Evolutionary conservation across 1,140 invertebrate species (phyloP), one percentile per base, ranked within the genome.

Genomic region (Hypsibius dujardini): DNA sequence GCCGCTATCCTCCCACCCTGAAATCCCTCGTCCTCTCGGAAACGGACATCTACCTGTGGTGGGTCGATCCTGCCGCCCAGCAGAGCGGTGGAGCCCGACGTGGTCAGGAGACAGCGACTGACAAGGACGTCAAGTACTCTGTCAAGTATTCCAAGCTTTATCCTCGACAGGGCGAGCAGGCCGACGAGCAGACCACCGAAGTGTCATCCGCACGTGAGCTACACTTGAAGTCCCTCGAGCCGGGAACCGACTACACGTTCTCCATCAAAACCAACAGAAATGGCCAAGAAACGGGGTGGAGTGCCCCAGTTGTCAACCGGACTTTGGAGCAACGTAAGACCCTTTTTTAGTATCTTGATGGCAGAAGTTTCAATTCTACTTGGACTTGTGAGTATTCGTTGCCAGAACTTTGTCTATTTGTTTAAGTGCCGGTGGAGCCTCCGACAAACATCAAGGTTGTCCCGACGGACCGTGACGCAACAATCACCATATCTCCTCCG

Each of bases 221-320:
- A 7, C 50, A 56, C 7, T 7, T 56, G n/a, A 56, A 56, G 7
- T n/a, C 7, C 7, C 50, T 56, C 50, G 7, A 56, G n/a, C 50
- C 50, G 7, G 50, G 50, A 56, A n/a, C 50, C 7, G 50, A 56
- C 50, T 56, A 56, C 50, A 56, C 7, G 7, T 56, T 56, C 50
- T 56, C 50, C 50, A 56, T 56, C 50, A 56, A 56, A n/a, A n/a
- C 50, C 50, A 56, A 56, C 50, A 7, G 50, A 56, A 56, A 56
- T n/a, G 50, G 50, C 50, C 50, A 56, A n/a, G 50, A 56, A n/a
- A 56, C 50, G 7, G 50, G 50, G n/a, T 56, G 50, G 50, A 56
- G 50, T 56, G 50, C 50, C n/a, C 50, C 50, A 7, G 50, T 56
- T n/a, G n/a, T 7, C 50, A 56, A 56, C 50, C 50, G 50, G 7